Conservation (phyloP, 2,888 invertebrate species). For the Digitonthophagus gazella region DNA sequence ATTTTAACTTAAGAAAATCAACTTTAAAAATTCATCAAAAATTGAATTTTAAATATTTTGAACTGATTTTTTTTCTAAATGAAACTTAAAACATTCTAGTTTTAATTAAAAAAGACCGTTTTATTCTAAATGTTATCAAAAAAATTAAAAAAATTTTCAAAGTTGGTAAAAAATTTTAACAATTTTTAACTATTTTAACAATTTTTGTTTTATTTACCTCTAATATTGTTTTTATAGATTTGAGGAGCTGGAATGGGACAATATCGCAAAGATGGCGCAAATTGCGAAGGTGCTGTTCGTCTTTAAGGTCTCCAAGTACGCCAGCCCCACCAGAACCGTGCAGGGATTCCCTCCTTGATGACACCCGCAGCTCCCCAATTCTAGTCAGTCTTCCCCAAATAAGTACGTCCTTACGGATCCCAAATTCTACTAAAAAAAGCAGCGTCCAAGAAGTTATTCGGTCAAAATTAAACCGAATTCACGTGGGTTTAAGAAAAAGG, state of each 20-base stretch:
- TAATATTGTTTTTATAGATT: constrained; percentile 51
- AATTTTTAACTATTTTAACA: too few relatives aligned
- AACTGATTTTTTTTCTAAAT: too few relatives aligned
- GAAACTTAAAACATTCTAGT: too few relatives aligned
- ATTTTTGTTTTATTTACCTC: not conserved
- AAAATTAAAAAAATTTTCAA: too few relatives aligned
- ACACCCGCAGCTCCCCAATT: constrained; percentile 50
- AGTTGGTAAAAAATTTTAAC: too few relatives aligned
- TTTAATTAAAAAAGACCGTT: too few relatives aligned
- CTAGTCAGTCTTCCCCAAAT: constrained; percentile 49
- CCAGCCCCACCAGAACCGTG: constrained; percentile 56
- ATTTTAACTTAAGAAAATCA: too few relatives aligned
- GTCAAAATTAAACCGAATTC: constrained; percentile 67
- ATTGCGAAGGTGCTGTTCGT: constrained; percentile 66
- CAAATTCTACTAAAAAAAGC: constrained; percentile 42
- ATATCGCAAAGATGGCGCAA: constrained; percentile 74
- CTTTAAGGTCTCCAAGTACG: constrained; percentile 53
- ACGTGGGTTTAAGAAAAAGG: constrained; percentile 65
- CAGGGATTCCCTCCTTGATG: constrained; percentile 56
- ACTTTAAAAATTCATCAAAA: too few relatives aligned
- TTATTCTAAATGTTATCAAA: too few relatives aligned
- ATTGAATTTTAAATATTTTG: too few relatives aligned
- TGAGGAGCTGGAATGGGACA: constrained; percentile 69
- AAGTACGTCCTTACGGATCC: constrained; percentile 52
- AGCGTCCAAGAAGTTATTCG: constrained; percentile 65